Evolutionary conservation across 2,888 invertebrate genomes (phyloP), one percentile per base, ranked within the genome.

Genomic region (Megalurothrips usitatus): DNA sequence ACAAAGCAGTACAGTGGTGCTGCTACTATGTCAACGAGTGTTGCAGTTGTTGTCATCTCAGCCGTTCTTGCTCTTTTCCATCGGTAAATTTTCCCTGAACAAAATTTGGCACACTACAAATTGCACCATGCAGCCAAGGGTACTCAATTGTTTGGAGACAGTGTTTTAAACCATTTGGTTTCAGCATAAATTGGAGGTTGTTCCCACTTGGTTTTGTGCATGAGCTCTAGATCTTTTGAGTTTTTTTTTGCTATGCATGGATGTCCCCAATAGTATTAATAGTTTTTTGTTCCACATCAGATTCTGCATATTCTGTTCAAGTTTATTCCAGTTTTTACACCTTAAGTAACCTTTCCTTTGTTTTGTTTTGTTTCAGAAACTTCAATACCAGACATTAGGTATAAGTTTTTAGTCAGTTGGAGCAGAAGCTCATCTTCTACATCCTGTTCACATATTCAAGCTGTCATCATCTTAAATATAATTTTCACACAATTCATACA

Each of bases 1-100:
- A 92, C 92, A 85, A 89, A 91, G 81, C 88, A 90, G 80, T 92
- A 91, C 85, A 91, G 89, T 83, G 90, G 89, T 84, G 90, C 88
- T 82, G 91, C 89, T 75, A 87, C 90, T 52, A 83, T 90, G 82
- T 88, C 92, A 85, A 84, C 88, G 83, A 87, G 87, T 86, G 88
- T 90, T 82, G 88, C 90, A 83, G 88, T 90, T 83, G 85, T 91
- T 83, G 85, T 89, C 82, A 86, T 90, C 85, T 87, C 90, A 81
- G 84, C 90, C 79, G 83, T 89, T 82, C 86, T 89, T 80, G 87
- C 88, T 83, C 85, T 88, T 82, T 86, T 89, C 83, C 87, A 85
- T 83, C 85, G 90, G 89, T 87, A 88, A 89, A 87, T 86, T 82
- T 84, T 84, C 80, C 34, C 34, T 6, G 3, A 2, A 43, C 2